phyloP scores from a whole-genome alignment of 2,797 vertebrate species.

The Triplophysa yarkandensis region DNA sequence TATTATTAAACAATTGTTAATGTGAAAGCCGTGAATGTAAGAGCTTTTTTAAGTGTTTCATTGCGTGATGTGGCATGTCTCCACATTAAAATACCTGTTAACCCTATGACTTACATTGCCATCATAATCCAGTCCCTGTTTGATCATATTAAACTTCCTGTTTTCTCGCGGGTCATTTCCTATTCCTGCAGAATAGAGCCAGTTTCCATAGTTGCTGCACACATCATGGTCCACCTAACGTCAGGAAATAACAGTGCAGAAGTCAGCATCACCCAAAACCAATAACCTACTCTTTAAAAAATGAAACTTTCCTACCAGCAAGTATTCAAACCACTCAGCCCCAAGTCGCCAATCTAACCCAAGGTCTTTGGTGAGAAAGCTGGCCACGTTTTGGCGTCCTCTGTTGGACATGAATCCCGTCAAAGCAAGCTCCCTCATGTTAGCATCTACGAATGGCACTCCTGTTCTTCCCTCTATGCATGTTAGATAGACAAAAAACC shows the following conservation, averaged over 20 bases:
- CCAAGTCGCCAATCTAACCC: slow-evolving; percentile 86
- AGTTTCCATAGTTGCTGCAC: slow-evolving; percentile 86
- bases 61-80: background rate
- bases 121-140: slow-evolving; percentile 83
- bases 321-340: slow-evolving; percentile 83
- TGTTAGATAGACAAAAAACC: background rate
- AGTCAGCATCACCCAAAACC: background rate
- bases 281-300: background rate
- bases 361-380: slow-evolving; percentile 86
- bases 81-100: background rate
- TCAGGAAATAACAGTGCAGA: background rate
- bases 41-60: background rate
- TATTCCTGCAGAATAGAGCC: slow-evolving; percentile 81
- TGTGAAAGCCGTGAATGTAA: background rate
- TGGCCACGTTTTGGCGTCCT: slow-evolving; percentile 83
- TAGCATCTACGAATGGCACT: slow-evolving; percentile 85
- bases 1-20: background rate
- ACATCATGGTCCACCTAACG: slow-evolving; percentile 80
- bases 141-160: slow-evolving; percentile 86
- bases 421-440: slow-evolving; percentile 80
- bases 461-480: slow-evolving; percentile 78
- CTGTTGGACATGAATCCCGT: slow-evolving; percentile 87
- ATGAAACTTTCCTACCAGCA: slow-evolving; percentile 71
- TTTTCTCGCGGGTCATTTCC: slow-evolving; percentile 84
- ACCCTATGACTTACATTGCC: slow-evolving; percentile 62